Conservation (phyloP, 2,113 vertebrate species). For the Cyanistes caeruleus region DNA sequence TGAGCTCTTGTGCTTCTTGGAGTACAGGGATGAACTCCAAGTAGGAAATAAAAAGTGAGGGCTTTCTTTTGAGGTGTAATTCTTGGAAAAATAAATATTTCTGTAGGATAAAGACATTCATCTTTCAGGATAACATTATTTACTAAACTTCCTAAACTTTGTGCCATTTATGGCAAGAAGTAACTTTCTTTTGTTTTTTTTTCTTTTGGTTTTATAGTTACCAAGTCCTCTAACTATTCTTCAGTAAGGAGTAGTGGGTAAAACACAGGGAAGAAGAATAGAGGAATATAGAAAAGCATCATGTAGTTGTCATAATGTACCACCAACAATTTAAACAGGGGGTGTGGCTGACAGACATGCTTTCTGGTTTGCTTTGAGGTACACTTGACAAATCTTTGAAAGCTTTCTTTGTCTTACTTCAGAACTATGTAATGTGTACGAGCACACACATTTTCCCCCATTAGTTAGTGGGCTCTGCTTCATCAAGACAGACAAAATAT, state of each 20-base stretch:
- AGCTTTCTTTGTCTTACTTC: neutral
- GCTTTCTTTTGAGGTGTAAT: neutral
- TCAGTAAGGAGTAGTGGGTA: neutral
- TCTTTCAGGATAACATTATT: neutral
- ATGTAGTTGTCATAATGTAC: neutral
- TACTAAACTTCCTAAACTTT: neutral
- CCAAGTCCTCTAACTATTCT: neutral
- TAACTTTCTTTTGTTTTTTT: neutral
- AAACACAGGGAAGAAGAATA: neutral
- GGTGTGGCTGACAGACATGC: neutral
- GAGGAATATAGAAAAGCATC: neutral
- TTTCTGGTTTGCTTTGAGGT: neutral
- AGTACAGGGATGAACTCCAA: neutral
- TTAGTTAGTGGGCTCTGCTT: slow-evolving; percentile 32
- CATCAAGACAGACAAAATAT: neutral
- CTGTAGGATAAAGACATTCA: neutral
- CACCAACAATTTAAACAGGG: neutral
- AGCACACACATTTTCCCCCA: neutral
- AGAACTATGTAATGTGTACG: neutral
- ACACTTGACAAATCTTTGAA: neutral
- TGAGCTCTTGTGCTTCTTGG: neutral
- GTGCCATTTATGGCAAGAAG: neutral
- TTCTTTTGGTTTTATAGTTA: neutral
- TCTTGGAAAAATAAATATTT: neutral
- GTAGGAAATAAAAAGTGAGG: neutral